A percentile compares a stretch with the other conserved stretches of the same genome.
phyloP scores from a whole-genome alignment of 2,797 vertebrate genomes.

The Gila robusta region DNA sequence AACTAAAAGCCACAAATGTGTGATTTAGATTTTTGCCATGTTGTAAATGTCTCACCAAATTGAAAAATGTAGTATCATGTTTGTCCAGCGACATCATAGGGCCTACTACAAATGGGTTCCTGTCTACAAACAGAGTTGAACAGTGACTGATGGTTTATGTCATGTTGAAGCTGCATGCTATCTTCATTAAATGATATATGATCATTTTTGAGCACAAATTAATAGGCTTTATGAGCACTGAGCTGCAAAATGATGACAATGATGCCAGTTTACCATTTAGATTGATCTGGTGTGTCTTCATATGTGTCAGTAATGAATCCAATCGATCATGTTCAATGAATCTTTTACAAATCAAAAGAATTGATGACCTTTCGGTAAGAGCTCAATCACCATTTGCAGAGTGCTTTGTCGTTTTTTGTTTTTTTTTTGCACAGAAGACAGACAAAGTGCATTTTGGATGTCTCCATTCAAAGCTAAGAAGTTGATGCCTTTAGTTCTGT shows the following conservation, averaged over 20 bases:
- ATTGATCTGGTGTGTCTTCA: constrained; percentile 63
- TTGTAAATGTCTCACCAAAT: neutral
- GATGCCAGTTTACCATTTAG: constrained; percentile 54
- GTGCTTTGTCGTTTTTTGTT: neutral
- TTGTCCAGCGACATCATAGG: neutral
- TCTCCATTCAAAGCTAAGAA: constrained; percentile 1
- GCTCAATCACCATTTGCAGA: constrained; percentile 33
- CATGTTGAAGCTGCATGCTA: constrained; percentile 31
- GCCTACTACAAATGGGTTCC: neutral
- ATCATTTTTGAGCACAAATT: constrained; percentile 45
- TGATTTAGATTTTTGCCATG: neutral
- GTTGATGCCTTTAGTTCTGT: neutral
- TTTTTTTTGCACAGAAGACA: neutral
- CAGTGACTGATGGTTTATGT: constrained; percentile 39
- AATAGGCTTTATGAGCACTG: constrained; percentile 46
- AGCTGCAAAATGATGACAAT: constrained; percentile 56
- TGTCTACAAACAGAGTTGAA: neutral
- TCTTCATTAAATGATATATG: constrained; percentile 34
- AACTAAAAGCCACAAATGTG: neutral
- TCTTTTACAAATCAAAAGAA: constrained; percentile 44
- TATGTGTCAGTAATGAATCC: constrained; percentile 62
- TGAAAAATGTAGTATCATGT: neutral
- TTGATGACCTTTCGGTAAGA: constrained; percentile 52
- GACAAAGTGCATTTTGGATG: neutral
- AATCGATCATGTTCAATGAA: constrained; percentile 55